These are phyloP conservation scores for Odontomachus brunneus DNA, from an alignment of 1,140 invertebrate species.

Conservation along the genomic window DNA sequence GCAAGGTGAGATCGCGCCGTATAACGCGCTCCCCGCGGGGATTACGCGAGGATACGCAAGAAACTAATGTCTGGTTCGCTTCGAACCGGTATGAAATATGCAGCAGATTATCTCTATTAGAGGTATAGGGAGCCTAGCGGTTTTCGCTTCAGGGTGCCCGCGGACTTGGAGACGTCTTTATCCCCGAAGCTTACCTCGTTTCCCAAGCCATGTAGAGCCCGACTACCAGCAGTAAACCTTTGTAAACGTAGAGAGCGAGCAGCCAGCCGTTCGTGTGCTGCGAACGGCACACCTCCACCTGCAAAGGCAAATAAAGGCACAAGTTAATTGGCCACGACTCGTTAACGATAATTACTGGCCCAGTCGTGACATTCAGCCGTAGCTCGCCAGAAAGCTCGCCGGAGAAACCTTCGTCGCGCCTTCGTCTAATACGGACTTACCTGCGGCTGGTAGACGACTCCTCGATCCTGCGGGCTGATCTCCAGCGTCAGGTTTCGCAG, in stretches of 20 bases:
- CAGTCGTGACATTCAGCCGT: constrained; percentile 1
- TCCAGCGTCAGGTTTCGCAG: constrained; percentile 93
- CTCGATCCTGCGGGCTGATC: constrained; percentile 90
- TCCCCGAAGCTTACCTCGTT: constrained; percentile 87
- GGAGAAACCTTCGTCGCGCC: neutral
- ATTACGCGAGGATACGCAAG: constrained; percentile 9
- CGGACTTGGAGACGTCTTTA: constrained; percentile 46
- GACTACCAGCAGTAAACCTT: constrained; percentile 94
- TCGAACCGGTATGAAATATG: constrained; percentile 32
- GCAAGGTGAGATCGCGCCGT: neutral
- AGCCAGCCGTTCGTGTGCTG: constrained; percentile 95
- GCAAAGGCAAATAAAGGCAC: constrained; percentile 75
- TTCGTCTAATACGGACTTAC: constrained; percentile 81
- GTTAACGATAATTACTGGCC: constrained; percentile 48
- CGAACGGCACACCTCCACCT: constrained; percentile 95
- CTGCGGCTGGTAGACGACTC: constrained; percentile 95
- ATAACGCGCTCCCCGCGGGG: neutral
- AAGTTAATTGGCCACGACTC: constrained; percentile 64
- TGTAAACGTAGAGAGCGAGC: constrained; percentile 94
- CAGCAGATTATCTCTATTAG: constrained; percentile 49
- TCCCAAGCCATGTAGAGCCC: constrained; percentile 99
- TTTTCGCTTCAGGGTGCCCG: neutral
- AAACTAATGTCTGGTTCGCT: constrained; percentile 19
- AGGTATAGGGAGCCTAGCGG: neutral
- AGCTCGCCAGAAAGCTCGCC: neutral